Evolutionary conservation across 2,888 invertebrate genomes (phyloP).

Genomic region (Pseudococcus jackbeardsleyi): DNA sequence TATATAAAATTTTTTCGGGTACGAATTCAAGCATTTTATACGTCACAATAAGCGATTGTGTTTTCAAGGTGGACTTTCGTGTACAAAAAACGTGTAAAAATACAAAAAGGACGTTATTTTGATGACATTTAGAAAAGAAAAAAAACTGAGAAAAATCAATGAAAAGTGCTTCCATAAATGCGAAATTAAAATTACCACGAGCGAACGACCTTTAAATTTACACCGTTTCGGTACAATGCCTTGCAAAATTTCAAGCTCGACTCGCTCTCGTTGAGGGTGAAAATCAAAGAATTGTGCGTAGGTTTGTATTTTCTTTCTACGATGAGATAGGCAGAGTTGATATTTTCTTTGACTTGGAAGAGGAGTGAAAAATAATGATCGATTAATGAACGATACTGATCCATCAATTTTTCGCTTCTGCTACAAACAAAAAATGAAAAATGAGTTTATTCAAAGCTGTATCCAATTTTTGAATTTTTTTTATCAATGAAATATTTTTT

Average conservation of each 20-base stretch:
- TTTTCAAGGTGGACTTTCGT: not conserved
- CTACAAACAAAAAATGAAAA: too few relatives aligned
- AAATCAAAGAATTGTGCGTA: conserved; percentile 16
- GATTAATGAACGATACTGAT: too few relatives aligned
- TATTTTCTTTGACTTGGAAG: too few relatives aligned
- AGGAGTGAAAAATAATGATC: too few relatives aligned
- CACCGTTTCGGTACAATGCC: conserved; percentile 37
- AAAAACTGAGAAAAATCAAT: not conserved
- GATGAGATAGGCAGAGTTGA: not conserved
- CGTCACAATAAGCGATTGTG: not conserved
- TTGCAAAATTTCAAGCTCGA: conserved; percentile 39
- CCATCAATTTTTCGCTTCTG: too few relatives aligned
- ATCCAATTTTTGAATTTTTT: too few relatives aligned
- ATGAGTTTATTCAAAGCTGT: too few relatives aligned
- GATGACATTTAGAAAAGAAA: conserved; percentile 39
- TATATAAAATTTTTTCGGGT: not conserved
- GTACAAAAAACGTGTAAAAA: conserved; percentile 15
- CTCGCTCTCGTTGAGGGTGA: not conserved
- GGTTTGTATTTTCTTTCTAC: not conserved
- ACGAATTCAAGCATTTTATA: not conserved
- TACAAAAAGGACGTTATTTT: conserved; percentile 46
- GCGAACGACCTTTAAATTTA: conserved; percentile 46
- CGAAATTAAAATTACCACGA: conserved; percentile 30
- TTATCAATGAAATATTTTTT: too few relatives aligned
- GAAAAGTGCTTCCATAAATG: conserved; percentile 30